These are phyloP conservation scores for Ectropis grisescens DNA, from an alignment of 1,140 invertebrate species.

Conservation along the genomic window DNA sequence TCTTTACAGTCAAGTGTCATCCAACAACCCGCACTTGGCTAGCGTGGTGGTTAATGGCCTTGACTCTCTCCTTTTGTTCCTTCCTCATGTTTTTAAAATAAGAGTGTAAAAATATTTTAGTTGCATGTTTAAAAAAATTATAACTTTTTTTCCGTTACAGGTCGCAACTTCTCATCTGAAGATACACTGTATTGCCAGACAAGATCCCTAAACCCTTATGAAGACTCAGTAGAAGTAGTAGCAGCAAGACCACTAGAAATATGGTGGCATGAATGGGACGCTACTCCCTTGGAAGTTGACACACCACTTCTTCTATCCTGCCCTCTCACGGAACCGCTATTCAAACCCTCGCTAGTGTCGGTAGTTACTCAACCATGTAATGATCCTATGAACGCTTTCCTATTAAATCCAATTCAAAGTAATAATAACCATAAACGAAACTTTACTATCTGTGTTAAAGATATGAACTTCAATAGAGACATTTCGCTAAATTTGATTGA, in stretches of 20 bases:
- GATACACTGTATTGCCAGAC: constrained; percentile 57
- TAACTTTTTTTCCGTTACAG: constrained; percentile 27
- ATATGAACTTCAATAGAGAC: constrained; percentile 76
- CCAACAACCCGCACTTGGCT: no score
- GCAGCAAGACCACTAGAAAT: constrained; percentile 58
- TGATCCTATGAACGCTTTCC: constrained; percentile 45
- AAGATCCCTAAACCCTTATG: constrained; percentile 24
- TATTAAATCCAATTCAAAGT: constrained; percentile 21
- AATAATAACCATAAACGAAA: constrained; percentile 29
- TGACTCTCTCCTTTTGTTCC: no score
- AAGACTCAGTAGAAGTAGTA: constrained; percentile 50
- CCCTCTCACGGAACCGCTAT: constrained; percentile 39
- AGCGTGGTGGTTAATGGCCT: no score
- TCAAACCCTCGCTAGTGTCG: constrained; percentile 37
- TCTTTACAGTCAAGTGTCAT: no score
- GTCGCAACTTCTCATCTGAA: constrained; percentile 36
- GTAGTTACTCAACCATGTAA: constrained; percentile 56
- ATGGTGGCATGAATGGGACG: constrained; percentile 65
- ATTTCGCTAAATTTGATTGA: constrained; percentile 74
- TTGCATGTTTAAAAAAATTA: no score
- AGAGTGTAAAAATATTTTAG: no score
- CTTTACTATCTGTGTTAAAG: constrained; percentile 81
- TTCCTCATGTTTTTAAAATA: no score
- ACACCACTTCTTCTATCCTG: constrained; percentile 60
- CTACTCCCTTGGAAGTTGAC: constrained; percentile 26